Conservation (phyloP, 2,797 vertebrate species). For the Heteromormyrus szaboi region DNA sequence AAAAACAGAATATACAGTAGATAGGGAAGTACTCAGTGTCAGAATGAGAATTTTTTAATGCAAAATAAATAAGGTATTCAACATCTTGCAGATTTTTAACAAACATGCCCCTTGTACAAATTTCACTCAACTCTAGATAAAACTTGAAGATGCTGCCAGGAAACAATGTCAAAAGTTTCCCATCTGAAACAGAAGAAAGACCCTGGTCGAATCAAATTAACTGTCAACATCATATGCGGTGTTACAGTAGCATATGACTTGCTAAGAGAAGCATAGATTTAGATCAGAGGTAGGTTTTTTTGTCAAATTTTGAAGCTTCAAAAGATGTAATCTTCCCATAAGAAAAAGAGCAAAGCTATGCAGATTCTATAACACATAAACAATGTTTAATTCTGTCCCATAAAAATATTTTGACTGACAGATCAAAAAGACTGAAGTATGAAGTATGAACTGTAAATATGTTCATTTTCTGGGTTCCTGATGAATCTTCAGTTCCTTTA, state of each 20-base stretch:
- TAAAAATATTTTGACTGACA: neutral
- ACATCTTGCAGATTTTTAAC: neutral
- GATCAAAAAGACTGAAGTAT: slow-evolving; percentile 5
- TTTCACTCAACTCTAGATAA: neutral
- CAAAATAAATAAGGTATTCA: neutral
- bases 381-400: neutral
- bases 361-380: neutral
- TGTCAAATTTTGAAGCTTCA: slow-evolving; percentile 10
- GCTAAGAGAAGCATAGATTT: neutral
- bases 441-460: neutral
- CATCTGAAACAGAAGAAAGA: neutral
- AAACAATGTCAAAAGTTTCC: neutral
- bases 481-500: neutral
- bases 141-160: neutral
- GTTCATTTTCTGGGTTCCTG: neutral
- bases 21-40: neutral
- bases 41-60: neutral
- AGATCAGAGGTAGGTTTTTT: neutral
- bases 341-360: neutral
- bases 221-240: neutral
- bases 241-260: neutral
- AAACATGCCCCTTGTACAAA: neutral
- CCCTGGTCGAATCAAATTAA: neutral
- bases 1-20: neutral
- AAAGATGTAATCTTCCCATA: neutral